Percentiles rank a stretch among this genome's conserved stretches.
phyloP scores from a whole-genome alignment of 2,797 vertebrate genomes.

The Sylvia borin region DNA sequence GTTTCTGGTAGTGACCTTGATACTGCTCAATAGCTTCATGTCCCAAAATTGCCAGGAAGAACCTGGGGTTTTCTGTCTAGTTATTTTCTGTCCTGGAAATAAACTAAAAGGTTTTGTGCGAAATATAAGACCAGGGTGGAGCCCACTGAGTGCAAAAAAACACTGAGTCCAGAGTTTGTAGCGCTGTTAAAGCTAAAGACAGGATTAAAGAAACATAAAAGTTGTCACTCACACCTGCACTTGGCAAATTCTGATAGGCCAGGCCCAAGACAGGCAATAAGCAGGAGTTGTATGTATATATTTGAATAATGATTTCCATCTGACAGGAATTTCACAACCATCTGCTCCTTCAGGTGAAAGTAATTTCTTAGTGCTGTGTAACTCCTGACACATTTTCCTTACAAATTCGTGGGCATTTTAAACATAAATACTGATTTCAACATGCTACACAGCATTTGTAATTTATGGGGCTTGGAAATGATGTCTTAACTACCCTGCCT shows the following conservation, averaged over 20 bases:
- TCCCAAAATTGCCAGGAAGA: not conserved
- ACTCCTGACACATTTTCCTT: not conserved
- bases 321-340: not conserved
- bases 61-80: accelerated
- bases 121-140: not conserved
- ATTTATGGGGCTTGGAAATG: not conserved
- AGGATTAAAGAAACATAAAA: not conserved
- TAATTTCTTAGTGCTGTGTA: not conserved
- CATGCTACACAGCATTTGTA: too few relatives aligned
- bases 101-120: not conserved
- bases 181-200: not conserved
- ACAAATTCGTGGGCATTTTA: not conserved
- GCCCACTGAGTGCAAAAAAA: not conserved
- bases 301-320: not conserved
- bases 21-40: not conserved
- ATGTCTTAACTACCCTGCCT: not conserved
- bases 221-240: not conserved
- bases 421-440: not conserved
- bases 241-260: not conserved
- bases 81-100: not conserved
- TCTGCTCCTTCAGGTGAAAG: not conserved
- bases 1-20: not conserved
- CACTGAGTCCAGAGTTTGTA: not conserved
- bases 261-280: not conserved
- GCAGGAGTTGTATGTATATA: not conserved